Evolutionary conservation across 2,113 vertebrate genomes (phyloP).

Genomic region (Phalacrocorax pelagicus): DNA sequence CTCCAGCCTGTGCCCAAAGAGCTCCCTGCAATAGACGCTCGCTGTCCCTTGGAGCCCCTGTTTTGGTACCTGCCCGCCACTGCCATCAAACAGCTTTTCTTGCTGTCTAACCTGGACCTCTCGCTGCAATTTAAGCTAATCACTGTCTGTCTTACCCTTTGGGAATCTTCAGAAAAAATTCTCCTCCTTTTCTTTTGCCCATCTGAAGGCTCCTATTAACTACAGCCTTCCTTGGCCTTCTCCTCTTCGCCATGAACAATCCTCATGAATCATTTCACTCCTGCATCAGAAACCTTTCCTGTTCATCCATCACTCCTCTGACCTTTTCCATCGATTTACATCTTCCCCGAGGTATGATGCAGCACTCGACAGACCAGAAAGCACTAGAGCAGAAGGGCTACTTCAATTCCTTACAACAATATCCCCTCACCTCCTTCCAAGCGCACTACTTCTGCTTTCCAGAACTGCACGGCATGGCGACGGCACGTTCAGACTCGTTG

Average conservation of each 20-base stretch:
- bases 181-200: not conserved
- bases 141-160: not conserved
- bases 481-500: rapidly evolving
- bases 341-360: not conserved
- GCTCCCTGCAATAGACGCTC: not conserved
- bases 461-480: rapidly evolving
- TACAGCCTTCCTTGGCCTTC: not conserved
- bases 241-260: not conserved
- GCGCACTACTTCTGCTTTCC: not conserved
- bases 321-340: not conserved
- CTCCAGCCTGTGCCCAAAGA: not conserved
- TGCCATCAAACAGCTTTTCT: not conserved
- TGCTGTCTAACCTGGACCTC: not conserved
- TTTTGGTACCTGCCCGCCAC: not conserved
- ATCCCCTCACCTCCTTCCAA: not conserved
- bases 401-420: not conserved
- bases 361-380: too few species aligned
- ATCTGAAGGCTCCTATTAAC: not conserved
- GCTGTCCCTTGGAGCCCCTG: not conserved
- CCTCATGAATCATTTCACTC: not conserved
- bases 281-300: not conserved
- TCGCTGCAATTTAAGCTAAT: not conserved
- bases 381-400: not conserved
- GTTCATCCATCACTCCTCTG: not conserved
- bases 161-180: not conserved